A percentile compares a stretch with the other conserved stretches of the same genome.
phyloP scores from a whole-genome alignment of 2,113 vertebrate genomes.

The Passerina amoena region DNA sequence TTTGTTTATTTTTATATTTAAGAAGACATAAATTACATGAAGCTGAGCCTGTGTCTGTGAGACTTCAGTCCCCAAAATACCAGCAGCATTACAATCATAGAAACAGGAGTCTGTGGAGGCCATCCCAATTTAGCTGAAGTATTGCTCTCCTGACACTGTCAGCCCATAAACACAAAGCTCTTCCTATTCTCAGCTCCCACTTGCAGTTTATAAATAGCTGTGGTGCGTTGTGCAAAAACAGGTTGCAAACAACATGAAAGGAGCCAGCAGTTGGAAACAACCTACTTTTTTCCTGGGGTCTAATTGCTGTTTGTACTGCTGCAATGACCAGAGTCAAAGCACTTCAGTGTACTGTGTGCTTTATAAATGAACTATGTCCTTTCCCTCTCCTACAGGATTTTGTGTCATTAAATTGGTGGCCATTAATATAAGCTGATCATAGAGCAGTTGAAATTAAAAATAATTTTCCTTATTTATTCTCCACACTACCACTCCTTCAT shows the following conservation, averaged over 20 bases:
- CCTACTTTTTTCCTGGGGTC: not conserved
- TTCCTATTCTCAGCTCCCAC: slow-evolving; percentile 21
- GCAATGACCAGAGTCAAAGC: not conserved
- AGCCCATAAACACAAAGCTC: slow-evolving; percentile 12
- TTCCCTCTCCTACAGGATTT: not conserved
- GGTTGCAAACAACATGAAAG: slow-evolving; percentile 20
- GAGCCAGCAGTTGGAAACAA: not conserved
- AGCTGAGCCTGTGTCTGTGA: not conserved
- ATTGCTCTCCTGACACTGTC: slow-evolving; percentile 29
- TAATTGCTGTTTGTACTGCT: not conserved
- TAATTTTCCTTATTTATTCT: not conserved
- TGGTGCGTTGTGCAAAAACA: not conserved
- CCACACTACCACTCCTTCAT: not conserved
- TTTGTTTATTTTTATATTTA: not conserved
- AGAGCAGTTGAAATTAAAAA: not conserved
- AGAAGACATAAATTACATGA: slow-evolving; percentile 1
- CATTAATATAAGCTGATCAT: not conserved
- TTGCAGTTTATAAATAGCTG: slow-evolving; percentile 37
- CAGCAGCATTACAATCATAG: not conserved
- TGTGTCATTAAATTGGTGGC: not conserved
- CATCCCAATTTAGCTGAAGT: slow-evolving; percentile 31
- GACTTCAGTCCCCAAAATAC: slow-evolving; percentile 4
- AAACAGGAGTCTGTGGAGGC: slow-evolving; percentile 3
- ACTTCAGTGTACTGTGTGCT: not conserved
- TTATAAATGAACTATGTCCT: not conserved